A percentile compares a stretch with the other conserved stretches of the same genome.
These are phyloP conservation scores for Myxocyprinus asiaticus DNA, from an alignment of 2,113 vertebrate species.

Conservation along the genomic window DNA sequence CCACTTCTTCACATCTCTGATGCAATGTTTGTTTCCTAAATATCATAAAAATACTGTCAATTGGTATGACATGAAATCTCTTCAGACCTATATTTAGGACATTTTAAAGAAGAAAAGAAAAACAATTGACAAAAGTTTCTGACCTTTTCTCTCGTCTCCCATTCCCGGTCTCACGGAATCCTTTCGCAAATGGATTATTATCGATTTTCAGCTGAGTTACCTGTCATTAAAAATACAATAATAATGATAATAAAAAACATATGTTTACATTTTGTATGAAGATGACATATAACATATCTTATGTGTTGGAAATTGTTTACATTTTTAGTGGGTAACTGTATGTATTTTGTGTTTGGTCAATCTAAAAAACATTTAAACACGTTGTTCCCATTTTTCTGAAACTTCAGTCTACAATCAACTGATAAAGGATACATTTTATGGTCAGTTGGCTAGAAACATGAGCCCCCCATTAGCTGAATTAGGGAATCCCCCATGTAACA, in stretches of 20 bases:
- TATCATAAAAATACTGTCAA: conserved; percentile 12
- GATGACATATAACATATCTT: not conserved
- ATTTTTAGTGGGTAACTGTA: too few species aligned
- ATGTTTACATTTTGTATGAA: not conserved
- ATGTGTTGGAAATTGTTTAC: not conserved
- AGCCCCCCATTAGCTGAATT: not conserved
- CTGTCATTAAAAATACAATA: conserved; percentile 61
- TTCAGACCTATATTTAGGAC: not conserved
- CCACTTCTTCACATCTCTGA: conserved; percentile 78
- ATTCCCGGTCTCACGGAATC: conserved; percentile 93
- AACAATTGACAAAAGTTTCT: conserved; percentile 49
- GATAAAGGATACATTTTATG: too few species aligned
- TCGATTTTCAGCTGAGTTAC: conserved; percentile 98
- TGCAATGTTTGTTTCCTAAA: conserved; percentile 85
- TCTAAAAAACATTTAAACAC: too few species aligned
- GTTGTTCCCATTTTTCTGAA: not conserved
- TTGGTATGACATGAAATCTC: not conserved
- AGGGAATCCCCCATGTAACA: not conserved
- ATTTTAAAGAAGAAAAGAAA: not conserved
- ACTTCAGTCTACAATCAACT: too few species aligned
- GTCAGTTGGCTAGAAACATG: too few species aligned
- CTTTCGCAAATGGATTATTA: conserved; percentile 95
- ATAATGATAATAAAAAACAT: not conserved
- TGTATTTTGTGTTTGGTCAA: too few species aligned
- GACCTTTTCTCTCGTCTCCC: conserved; percentile 92